These are phyloP conservation scores for Aphis craccivora DNA, from an alignment of 1,140 invertebrate genomes.

Conservation along the genomic window DNA sequence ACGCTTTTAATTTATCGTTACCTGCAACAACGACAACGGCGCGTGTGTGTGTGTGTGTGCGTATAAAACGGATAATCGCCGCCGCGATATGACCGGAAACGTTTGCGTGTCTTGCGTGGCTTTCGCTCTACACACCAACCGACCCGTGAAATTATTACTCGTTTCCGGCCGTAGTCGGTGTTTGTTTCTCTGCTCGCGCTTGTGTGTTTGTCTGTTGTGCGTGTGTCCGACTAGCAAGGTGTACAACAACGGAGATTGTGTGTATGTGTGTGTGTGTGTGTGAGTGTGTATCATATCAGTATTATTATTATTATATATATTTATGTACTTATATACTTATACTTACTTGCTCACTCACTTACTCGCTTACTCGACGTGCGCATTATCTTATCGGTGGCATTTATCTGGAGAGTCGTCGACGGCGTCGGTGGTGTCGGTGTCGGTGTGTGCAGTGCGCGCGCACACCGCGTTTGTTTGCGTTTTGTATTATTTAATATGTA, in stretches of 20 bases:
- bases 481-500: neutral
- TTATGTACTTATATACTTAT: neutral
- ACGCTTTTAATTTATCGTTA: conserved; percentile 49
- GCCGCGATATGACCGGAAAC: conserved; percentile 56
- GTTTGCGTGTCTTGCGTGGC: conserved; percentile 51
- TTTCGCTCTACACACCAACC: conserved; percentile 19
- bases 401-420: conserved; percentile 18
- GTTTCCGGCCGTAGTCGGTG: conserved; percentile 45
- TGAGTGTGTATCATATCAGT: neutral
- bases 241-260: too few relatives aligned
- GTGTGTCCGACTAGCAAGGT: too few relatives aligned
- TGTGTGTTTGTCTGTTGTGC: neutral
- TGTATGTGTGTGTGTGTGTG: neutral
- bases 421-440: too few relatives aligned
- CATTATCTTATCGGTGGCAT: conserved; percentile 24
- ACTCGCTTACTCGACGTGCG: neutral
- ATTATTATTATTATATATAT: neutral
- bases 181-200: neutral
- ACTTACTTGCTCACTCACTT: neutral
- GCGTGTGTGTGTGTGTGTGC: neutral
- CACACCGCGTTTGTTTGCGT: neutral
- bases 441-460: neutral
- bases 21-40: neutral
- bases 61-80: conserved; percentile 1
- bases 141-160: conserved; percentile 57